These are phyloP conservation scores for Tupiocoris notatus DNA, from an alignment of 2,888 invertebrate species.

Conservation along the genomic window DNA sequence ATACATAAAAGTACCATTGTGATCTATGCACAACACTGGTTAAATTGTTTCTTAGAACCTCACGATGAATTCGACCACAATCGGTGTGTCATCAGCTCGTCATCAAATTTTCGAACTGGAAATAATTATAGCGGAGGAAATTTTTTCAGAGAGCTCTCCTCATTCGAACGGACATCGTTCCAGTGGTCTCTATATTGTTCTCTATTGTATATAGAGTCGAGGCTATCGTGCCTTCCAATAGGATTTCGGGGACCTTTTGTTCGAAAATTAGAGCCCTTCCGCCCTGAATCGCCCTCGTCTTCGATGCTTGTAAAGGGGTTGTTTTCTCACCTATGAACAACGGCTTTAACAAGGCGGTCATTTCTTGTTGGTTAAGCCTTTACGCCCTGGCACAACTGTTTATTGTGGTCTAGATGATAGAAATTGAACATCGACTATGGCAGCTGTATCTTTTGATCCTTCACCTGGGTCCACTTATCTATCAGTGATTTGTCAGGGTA, in stretches of 20 bases:
- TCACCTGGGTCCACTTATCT: slow-evolving; percentile 42
- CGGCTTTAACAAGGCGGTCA: background rate
- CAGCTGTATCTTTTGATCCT: slow-evolving; percentile 22
- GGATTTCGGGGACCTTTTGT: background rate
- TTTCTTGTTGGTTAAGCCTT: slow-evolving; percentile 20
- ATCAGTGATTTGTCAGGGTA: slow-evolving; percentile 40
- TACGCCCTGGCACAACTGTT: slow-evolving; percentile 20
- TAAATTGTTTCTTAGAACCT: too few relatives aligned
- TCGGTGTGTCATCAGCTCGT: too few relatives aligned
- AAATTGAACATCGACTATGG: background rate
- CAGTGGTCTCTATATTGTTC: too few relatives aligned
- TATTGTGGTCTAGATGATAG: background rate
- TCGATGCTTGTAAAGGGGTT: slow-evolving; percentile 7
- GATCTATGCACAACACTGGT: too few relatives aligned
- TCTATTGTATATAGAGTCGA: background rate
- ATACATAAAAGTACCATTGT: too few relatives aligned
- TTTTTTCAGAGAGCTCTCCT: too few relatives aligned
- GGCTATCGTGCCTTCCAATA: background rate
- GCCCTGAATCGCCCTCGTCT: background rate
- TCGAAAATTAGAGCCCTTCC: background rate
- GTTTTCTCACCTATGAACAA: slow-evolving; percentile 22
- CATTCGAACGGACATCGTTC: too few relatives aligned
- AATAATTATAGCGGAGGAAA: too few relatives aligned
- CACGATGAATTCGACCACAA: too few relatives aligned
- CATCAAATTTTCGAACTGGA: too few relatives aligned